Conservation (phyloP, 1,140 invertebrate species). For the Calosoma granatense region DNA sequence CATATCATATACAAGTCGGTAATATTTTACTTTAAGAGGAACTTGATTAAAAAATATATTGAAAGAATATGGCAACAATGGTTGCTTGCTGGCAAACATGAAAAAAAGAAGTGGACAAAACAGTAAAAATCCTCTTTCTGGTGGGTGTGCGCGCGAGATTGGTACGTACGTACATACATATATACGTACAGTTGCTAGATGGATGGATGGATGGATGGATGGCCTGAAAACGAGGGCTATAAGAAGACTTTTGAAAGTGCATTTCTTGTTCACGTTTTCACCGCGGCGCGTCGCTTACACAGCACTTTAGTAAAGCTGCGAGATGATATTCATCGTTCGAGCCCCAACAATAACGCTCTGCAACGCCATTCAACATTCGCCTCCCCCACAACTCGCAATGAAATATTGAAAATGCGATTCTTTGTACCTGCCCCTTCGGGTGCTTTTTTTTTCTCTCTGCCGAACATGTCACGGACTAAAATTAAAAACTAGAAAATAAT, state of each 20-base stretch:
- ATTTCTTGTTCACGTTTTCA: slow-evolving; percentile 2
- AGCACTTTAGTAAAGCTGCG: slow-evolving; percentile 3
- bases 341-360: not conserved
- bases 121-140: not conserved
- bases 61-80: too few species aligned
- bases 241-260: slow-evolving; percentile 5
- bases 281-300: not conserved
- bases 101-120: not conserved
- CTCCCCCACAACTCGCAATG: not conserved
- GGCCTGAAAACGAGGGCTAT: slow-evolving; percentile 4
- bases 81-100: too few species aligned
- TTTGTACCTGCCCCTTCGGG: too few species aligned
- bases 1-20: too few species aligned
- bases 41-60: too few species aligned
- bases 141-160: not conserved
- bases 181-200: too few species aligned
- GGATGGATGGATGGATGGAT: not conserved
- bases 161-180: too few species aligned
- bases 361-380: not conserved
- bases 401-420: not conserved
- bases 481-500: too few species aligned
- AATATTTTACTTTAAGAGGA: too few species aligned
- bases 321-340: slow-evolving; percentile 5
- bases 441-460: too few species aligned
- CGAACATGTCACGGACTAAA: too few species aligned